Evolutionary conservation across 2,113 vertebrate species (phyloP).

Genomic region (Phaethon lepturus): DNA sequence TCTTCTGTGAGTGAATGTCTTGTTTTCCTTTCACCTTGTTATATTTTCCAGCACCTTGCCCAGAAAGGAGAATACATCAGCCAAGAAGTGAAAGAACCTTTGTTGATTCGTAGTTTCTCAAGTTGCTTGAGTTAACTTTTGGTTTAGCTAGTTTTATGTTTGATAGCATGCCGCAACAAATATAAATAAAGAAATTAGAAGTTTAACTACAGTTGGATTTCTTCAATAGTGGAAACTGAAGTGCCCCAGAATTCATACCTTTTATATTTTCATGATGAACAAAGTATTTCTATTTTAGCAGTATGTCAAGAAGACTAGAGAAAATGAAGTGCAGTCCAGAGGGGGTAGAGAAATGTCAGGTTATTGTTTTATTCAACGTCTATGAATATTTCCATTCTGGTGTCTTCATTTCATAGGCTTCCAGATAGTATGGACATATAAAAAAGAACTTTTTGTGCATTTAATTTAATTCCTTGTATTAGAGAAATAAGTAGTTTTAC

Average conservation of each 20-base stretch:
- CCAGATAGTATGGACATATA: background rate
- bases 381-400: background rate
- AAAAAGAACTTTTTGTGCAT: background rate
- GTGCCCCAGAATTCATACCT: background rate
- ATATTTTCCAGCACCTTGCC: background rate
- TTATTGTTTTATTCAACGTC: background rate
- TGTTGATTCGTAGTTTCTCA: background rate
- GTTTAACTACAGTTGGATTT: background rate
- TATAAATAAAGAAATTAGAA: background rate
- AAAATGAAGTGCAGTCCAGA: background rate
- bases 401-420: background rate
- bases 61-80: background rate
- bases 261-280: background rate
- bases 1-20: background rate
- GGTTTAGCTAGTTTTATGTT: background rate
- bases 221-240: background rate
- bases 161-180: fast-evolving
- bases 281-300: background rate
- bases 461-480: background rate
- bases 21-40: background rate
- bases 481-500: background rate
- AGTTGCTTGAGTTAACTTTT: background rate
- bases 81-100: background rate
- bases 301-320: background rate
- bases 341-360: background rate